Base-by-base conservation (phyloP, 2,797 vertebrate genomes). In the Enoplosus armatus region DNA sequence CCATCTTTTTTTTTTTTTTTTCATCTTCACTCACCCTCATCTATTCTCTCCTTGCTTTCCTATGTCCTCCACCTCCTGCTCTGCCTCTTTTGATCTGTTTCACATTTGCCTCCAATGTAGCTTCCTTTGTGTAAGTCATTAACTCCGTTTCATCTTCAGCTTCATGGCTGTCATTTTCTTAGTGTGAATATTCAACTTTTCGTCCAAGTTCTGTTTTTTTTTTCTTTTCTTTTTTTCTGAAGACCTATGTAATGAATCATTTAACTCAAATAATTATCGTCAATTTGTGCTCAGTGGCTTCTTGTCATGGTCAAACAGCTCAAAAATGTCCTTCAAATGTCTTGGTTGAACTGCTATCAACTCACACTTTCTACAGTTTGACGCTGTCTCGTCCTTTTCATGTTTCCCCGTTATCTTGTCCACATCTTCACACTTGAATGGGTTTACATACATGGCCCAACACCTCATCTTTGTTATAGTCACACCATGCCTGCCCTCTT, bases 261-360 rank as follows among this genome's bases (percentile, higher is more conserved):
- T 77, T 60, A 20, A 75, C 50, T 75, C 5, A 56, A 51, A 50
- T 60, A 41, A 22, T 69, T 72, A 71, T 60, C 61, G 50, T 65
- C 16, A n/a, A 22, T 70, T 62, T 55, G 16, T 69, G 24, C 48
- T 47, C 41, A 9, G 16, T 43, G 58, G 20, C 47, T 41, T 70
- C 16, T 67, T 51, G 33, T 71, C 2, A 4, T 37, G 41, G 62
- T 55, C 55, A 50, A 60, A 53, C 16, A 39, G 39, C 26, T 67
- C 26, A 50, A 51, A 77, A 54, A 60, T 56, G 31, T 68, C 80
- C 64, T 69, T 78, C 29, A 59, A 8, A 73, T 72, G 12, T 67
- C 33, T 31, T 26, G 2, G 26, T 53, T 53, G 29, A 56, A 37
- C 33, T 41, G 12, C 31, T 58, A 60, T 59, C 35, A 20, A 12